Evolutionary conservation across 2,888 invertebrate genomes (phyloP), one percentile per base, ranked within the genome.

Genomic region (Melolontha melolontha): DNA sequence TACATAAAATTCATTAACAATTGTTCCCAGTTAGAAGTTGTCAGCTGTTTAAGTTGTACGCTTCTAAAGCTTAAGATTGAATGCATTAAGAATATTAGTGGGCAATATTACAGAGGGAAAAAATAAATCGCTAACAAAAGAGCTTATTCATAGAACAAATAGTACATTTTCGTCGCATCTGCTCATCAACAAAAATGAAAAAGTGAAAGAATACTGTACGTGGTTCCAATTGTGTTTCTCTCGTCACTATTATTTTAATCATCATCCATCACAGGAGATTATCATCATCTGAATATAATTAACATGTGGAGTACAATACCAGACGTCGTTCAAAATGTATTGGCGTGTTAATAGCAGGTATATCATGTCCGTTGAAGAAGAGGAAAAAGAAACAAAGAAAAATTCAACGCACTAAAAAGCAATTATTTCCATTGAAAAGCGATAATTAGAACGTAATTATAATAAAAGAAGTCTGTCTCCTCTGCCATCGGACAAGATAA

Each of bases 361-460:
- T 16, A 11, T 10, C 42, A 57, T 41, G 42, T 16, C 39, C 41
- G 17, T 14, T 57, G 42, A 22, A 22, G 27, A 17, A 12, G 57
- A 16, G n/a, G 39, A 62, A 16, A 62, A 62, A 62, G 42, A 47
- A 62, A 47, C 7, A 34, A 34, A 42, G 34, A 47, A 62, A 34
- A 12, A 16, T 16, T 17, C 14, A 39, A 12, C 40, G 54, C 39
- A 29, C 54, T 39, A 54, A 62, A 47, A 47, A 49, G 47, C 59
- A 62, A 62, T 62, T 62, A 62, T 62, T 42, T 34, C 59, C 59
- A 49, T 62, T 62, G 47, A 62, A 34, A 34, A 14, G 47, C 59
- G 59, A 62, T 62, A 62, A 62, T 62, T 62, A 62, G 59, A 62
- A 49, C 59, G 59, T 29, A 62, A 62, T 62, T 62, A 62, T 62